Conservation (phyloP, 2,888 invertebrate genomes). For the Acleris laterana region DNA sequence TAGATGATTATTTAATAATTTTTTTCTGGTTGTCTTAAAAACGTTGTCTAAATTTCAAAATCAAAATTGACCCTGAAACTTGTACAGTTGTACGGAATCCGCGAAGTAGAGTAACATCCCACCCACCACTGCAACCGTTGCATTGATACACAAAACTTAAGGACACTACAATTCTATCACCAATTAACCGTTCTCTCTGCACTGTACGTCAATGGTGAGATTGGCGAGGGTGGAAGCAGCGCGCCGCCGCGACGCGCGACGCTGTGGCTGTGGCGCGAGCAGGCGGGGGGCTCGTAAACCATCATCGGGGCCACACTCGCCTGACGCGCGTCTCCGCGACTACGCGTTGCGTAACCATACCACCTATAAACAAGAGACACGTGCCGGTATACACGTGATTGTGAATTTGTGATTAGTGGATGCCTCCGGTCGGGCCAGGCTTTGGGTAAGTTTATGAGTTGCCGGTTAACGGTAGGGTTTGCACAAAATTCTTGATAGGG, state of each 20-base stretch:
- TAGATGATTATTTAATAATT: no score
- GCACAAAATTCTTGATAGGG: conserved; percentile 44
- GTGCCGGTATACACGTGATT: conserved; percentile 81
- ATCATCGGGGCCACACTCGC: conserved; percentile 83
- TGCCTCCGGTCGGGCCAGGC: conserved; percentile 75
- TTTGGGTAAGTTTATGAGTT: conserved; percentile 78
- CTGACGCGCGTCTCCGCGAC: conserved; percentile 83
- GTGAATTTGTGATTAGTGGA: conserved; percentile 69
- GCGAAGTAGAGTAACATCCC: conserved; percentile 69
- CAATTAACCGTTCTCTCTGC: conserved; percentile 60
- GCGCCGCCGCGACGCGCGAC: conserved; percentile 54
- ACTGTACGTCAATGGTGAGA: conserved; percentile 69
- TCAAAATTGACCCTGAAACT: no score
- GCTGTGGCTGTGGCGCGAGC: conserved; percentile 53
- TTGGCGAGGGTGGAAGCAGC: conserved; percentile 79
- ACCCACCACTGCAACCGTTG: conserved; percentile 76
- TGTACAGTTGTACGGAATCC: background rate
- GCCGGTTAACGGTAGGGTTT: no score
- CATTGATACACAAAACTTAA: conserved; percentile 85
- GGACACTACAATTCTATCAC: conserved; percentile 63
- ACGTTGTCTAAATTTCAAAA: no score
- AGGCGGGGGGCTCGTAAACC: conserved; percentile 79
- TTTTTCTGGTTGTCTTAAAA: no score
- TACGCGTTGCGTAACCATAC: conserved; percentile 82
- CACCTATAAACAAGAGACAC: conserved; percentile 78